Percentiles rank a stretch among this genome's conserved stretches.
These are phyloP conservation scores for Melanitta fusca DNA, from an alignment of 2,797 vertebrate species.

Conservation along the genomic window DNA sequence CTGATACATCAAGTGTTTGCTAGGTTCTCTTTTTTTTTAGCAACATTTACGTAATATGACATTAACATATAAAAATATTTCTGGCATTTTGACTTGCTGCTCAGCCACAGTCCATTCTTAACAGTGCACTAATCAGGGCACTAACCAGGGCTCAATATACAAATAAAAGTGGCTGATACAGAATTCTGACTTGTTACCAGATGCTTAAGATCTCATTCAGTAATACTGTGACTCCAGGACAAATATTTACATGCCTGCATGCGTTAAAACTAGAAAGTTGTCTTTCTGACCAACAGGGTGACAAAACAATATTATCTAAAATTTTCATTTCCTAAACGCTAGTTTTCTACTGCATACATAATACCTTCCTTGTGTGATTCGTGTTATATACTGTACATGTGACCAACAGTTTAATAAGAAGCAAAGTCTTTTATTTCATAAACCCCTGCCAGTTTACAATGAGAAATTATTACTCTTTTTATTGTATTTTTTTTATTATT, in stretches of 20 bases:
- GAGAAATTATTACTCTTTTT: constrained; percentile 87
- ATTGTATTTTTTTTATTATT: neutral
- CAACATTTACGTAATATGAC: constrained; percentile 86
- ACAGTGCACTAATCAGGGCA: constrained; percentile 77
- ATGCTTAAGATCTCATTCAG: constrained; percentile 94
- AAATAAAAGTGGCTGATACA: constrained; percentile 83
- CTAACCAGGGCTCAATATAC: constrained; percentile 81
- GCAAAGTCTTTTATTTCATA: constrained; percentile 79
- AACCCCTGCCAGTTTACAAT: constrained; percentile 80
- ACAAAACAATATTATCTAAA: constrained; percentile 92
- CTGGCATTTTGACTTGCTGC: constrained; percentile 81
- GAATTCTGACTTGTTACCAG: constrained; percentile 87
- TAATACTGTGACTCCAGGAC: constrained; percentile 99
- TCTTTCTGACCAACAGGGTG: constrained; percentile 97
- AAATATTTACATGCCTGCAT: constrained; percentile 99
- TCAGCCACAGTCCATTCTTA: constrained; percentile 81
- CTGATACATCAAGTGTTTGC: constrained; percentile 84
- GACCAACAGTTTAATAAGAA: constrained; percentile 83
- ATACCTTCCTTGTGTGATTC: constrained; percentile 93
- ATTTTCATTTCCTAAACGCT: constrained; percentile 96
- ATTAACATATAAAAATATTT: constrained; percentile 89
- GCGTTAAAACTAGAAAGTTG: constrained; percentile 99
- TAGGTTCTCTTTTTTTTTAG: constrained; percentile 82
- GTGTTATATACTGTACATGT: constrained; percentile 99
- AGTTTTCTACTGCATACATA: constrained; percentile 99